Evolutionary conservation across 2,797 vertebrate genomes (phyloP).

Genomic region (Pygocentrus nattereri): DNA sequence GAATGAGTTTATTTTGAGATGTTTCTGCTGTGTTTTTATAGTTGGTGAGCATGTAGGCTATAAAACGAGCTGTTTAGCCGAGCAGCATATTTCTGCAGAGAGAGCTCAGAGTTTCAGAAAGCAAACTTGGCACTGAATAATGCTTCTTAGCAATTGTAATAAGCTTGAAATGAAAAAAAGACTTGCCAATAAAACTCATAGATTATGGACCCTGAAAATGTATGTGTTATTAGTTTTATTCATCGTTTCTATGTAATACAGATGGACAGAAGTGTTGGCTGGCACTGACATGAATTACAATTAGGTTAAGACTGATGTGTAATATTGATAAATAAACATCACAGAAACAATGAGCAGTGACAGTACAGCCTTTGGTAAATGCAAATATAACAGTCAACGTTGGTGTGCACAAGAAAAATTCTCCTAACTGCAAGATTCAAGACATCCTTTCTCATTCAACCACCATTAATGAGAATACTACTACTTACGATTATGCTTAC

Average conservation of each 20-base stretch:
- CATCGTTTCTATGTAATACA: constrained; percentile 18
- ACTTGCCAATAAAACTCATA: too few species aligned
- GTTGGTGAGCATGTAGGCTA: too few species aligned
- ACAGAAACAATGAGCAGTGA: neutral
- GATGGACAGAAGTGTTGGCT: constrained; percentile 2
- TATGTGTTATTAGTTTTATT: neutral
- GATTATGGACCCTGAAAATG: too few species aligned
- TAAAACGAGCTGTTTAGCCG: too few species aligned
- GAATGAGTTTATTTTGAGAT: too few species aligned
- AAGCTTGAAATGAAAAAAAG: too few species aligned
- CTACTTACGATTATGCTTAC: too few species aligned
- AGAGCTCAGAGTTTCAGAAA: too few species aligned
- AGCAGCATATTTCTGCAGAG: too few species aligned
- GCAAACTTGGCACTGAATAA: too few species aligned
- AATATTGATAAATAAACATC: constrained; percentile 22
- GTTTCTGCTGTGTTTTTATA: too few species aligned
- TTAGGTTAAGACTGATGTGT: constrained; percentile 1
- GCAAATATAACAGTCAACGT: constrained; percentile 57
- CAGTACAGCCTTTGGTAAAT: constrained; percentile 52
- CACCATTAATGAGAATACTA: neutral
- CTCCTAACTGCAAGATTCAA: neutral
- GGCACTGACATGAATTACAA: neutral
- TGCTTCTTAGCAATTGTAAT: too few species aligned
- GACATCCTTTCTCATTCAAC: neutral
- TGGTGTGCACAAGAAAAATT: constrained; percentile 35